Evolutionary conservation across 2,113 vertebrate genomes (phyloP).

Genomic region (Albula goreensis): DNA sequence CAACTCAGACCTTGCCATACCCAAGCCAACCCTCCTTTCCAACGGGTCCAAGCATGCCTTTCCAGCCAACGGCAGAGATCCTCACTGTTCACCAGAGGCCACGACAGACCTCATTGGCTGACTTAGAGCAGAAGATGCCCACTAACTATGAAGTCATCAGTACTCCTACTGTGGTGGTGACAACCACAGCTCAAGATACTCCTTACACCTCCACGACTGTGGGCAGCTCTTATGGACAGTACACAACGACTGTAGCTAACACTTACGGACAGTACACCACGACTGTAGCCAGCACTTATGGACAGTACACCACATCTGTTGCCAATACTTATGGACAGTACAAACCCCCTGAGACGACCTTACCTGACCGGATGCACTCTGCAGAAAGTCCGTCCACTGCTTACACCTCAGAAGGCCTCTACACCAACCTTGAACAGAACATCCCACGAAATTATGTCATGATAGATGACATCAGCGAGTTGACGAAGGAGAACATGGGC

Average conservation of each 20-base stretch:
- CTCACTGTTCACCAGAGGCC: slow-evolving; percentile 83
- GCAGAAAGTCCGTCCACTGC: slow-evolving; percentile 76
- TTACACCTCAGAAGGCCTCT: slow-evolving; percentile 84
- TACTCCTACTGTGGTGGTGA: slow-evolving; percentile 76
- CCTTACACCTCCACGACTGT: slow-evolving; percentile 65
- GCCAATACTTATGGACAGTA: slow-evolving; percentile 68
- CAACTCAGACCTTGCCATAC: slow-evolving; percentile 75
- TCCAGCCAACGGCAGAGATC: slow-evolving; percentile 76
- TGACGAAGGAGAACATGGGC: slow-evolving; percentile 86
- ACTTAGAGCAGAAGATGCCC: slow-evolving; percentile 92
- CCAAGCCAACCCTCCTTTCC: slow-evolving; percentile 70
- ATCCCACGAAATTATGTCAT: slow-evolving; percentile 97
- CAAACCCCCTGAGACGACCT: slow-evolving; percentile 72
- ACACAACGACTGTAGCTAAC: slow-evolving; percentile 49
- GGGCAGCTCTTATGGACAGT: slow-evolving; percentile 79
- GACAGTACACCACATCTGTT: slow-evolving; percentile 56
- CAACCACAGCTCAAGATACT: slow-evolving; percentile 77
- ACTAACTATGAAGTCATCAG: slow-evolving; percentile 94
- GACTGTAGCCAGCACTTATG: slow-evolving; percentile 56
- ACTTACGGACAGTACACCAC: slow-evolving; percentile 27
- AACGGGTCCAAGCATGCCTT: slow-evolving; percentile 67
- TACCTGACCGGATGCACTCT: slow-evolving; percentile 66
- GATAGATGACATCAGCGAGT: slow-evolving; percentile 97
- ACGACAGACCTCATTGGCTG: slow-evolving; percentile 88
- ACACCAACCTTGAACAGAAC: slow-evolving; percentile 91